phyloP scores from a whole-genome alignment of 2,888 invertebrate species.

The Trilocha varians region DNA sequence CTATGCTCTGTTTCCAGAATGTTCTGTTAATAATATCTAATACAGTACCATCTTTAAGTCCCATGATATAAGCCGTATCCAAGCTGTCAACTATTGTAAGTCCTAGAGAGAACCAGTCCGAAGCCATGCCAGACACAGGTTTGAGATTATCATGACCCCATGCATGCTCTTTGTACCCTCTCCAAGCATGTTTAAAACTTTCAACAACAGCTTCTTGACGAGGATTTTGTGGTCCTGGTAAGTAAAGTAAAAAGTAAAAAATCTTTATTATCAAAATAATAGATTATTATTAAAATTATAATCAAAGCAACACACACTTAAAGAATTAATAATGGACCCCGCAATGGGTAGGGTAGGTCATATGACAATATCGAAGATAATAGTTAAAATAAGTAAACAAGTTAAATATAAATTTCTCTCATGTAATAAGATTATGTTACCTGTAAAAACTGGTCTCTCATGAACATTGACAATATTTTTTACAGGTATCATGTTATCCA shows the following conservation, averaged over 20 bases:
- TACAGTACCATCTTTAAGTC: conserved; percentile 80
- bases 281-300: no score
- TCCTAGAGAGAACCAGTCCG: conserved; percentile 97
- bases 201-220: conserved; percentile 89
- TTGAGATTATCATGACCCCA: conserved; percentile 98
- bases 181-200: conserved; percentile 95
- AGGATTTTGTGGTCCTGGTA: conserved; percentile 81
- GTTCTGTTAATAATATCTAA: neutral
- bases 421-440: conserved; percentile 20
- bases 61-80: conserved; percentile 98
- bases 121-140: conserved; percentile 87
- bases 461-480: conserved; percentile 30
- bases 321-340: neutral
- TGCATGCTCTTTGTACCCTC: conserved; percentile 92
- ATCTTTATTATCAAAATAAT: no score
- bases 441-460: conserved; percentile 46
- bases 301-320: no score
- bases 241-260: neutral
- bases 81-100: conserved; percentile 96
- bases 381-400: no score
- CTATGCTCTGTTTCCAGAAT: no score
- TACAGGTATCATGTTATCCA: conserved; percentile 20
- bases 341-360: no score
- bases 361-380: no score
- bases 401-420: no score